Evolutionary conservation across 2,113 vertebrate species (phyloP).

Genomic region (Scophthalmus maximus): DNA sequence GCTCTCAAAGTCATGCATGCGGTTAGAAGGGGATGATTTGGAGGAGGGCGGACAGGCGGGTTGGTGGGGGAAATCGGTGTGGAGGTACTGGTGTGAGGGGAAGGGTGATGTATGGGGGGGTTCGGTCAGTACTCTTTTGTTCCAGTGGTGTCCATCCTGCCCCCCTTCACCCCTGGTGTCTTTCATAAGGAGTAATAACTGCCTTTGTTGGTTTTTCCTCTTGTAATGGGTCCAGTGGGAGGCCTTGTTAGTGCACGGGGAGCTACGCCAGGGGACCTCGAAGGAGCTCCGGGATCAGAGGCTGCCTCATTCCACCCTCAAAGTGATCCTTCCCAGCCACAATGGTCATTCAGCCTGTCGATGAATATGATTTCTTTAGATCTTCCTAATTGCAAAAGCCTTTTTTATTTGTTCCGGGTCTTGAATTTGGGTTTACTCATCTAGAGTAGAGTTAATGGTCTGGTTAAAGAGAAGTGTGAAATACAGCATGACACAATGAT

Average conservation of each 20-base stretch:
- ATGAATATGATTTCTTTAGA: constrained; percentile 63
- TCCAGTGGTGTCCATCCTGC: constrained; percentile 70
- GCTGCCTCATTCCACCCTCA: too few relatives aligned
- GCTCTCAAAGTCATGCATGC: constrained; percentile 49
- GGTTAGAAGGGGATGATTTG: constrained; percentile 50
- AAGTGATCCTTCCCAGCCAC: too few relatives aligned
- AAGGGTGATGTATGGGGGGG: constrained; percentile 19
- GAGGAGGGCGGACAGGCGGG: constrained; percentile 9
- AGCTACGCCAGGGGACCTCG: constrained; percentile 63
- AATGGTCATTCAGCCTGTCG: constrained; percentile 61
- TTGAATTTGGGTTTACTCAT: constrained; percentile 3
- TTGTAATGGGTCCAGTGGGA: constrained; percentile 71
- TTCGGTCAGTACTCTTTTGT: constrained; percentile 73
- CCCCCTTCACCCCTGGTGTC: constrained; percentile 63
- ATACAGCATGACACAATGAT: constrained; percentile 38
- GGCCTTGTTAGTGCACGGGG: constrained; percentile 64
- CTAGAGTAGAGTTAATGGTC: too few relatives aligned
- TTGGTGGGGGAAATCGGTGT: not conserved
- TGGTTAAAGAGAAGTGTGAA: constrained; percentile 31
- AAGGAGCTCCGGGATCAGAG: constrained; percentile 64
- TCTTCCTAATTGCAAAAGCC: constrained; percentile 53
- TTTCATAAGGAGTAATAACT: constrained; percentile 77
- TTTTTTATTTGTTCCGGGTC: constrained; percentile 39
- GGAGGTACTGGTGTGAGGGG: constrained; percentile 20
- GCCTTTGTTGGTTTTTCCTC: constrained; percentile 77